Conservation (phyloP, 2,113 vertebrate species). For the Hippocampus guttulatus region DNA sequence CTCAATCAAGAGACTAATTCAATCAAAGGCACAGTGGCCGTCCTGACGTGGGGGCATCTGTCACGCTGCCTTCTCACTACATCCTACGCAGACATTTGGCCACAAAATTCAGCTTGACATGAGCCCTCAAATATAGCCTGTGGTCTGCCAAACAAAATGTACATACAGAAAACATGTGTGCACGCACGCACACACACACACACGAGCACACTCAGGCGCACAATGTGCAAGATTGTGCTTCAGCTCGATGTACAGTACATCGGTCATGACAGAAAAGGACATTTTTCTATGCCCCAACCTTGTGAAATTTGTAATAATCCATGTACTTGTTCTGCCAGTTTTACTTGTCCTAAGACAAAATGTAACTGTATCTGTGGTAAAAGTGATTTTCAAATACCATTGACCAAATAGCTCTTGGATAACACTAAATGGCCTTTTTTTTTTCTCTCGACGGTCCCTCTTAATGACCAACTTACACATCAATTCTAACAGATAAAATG, state of each 20-base stretch:
- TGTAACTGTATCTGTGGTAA: neutral
- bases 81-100: constrained; percentile 54
- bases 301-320: neutral
- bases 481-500: neutral
- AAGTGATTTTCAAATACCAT: neutral
- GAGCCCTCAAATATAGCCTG: constrained; percentile 44
- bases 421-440: neutral
- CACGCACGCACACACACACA: neutral
- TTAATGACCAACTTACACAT: no score
- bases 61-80: constrained; percentile 56
- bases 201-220: neutral
- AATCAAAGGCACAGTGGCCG: constrained; percentile 57
- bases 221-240: constrained; percentile 21
- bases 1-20: constrained; percentile 58
- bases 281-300: neutral
- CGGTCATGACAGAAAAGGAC: neutral
- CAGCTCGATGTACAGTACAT: neutral
- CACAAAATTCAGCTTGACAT: constrained; percentile 59
- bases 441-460: no score
- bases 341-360: neutral
- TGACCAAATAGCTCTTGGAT: neutral
- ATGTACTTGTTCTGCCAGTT: neutral
- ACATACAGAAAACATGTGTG: constrained; percentile 7
- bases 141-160: constrained; percentile 31
- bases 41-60: constrained; percentile 55